Evolutionary conservation across 2,113 vertebrate species (phyloP), one percentile per base, ranked within the genome.

Genomic region (Oreotrochilus melanogaster): DNA sequence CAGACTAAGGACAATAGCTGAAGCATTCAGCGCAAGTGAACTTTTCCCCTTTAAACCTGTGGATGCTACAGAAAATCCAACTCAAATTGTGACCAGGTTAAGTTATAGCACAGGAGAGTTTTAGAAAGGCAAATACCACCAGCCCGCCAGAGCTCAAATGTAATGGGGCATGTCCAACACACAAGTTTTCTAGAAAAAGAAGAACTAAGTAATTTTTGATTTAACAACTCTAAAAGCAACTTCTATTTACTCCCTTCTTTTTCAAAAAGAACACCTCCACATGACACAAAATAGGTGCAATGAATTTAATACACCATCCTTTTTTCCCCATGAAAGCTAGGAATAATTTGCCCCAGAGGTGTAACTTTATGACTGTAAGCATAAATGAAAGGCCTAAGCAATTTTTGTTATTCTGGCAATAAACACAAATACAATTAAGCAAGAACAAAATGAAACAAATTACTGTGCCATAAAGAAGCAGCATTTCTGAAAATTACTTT

Each of bases 41-140:
- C 94, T 95, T 89, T 96, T 95, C 58, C 93, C 89, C 91, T 95
- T 86, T 88, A 58, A 78, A 93, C 84, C 89, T 50, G 48, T 30
- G 89, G 45, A 51, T 0, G 0, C 48, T 45, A 72, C 16, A 31
- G 80, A 82, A 89, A 92, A 91, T 78, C 84, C 54, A 67, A 24
- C 69, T 81, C 84, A 15, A 79, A 6, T 18, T 18, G 53, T 31
- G 58, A 71, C 62, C 48, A 50, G 31, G 78, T 89, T 80, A 91
- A 73, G 83, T 6, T 16, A 27, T 0, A 11, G 37, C 15, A 54
- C 1, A 8, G 42, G 22, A 27, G 43, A 61, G 27, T 64, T 81
- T 47, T 14, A 69, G 66, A 42, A 69, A 22, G 35, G 74, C 21
- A 27, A 64, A 22, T 11, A 43, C 7, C 43, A 23, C 14, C 30